phyloP scores from a whole-genome alignment of 1,140 invertebrate genomes.

The Potamilus streckersoni region DNA sequence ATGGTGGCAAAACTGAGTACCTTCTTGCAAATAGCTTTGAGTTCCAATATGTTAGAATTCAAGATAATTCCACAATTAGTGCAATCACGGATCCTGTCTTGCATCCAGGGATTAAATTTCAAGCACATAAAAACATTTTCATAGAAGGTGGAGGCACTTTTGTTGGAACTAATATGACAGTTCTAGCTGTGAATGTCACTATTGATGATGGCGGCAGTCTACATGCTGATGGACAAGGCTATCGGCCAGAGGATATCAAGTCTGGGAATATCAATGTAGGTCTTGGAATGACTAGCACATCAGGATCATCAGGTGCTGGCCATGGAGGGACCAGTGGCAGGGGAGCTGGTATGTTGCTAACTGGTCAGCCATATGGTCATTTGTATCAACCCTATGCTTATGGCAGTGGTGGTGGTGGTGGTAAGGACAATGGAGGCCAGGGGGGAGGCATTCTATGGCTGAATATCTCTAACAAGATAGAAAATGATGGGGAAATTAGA shows the following conservation, averaged over 20 bases:
- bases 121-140: slow-evolving; percentile 33
- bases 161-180: slow-evolving; percentile 43
- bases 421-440: slow-evolving; percentile 34
- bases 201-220: slow-evolving; percentile 55
- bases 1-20: slow-evolving; percentile 38
- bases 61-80: slow-evolving; percentile 49
- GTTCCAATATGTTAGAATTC: slow-evolving; percentile 46
- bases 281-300: slow-evolving; percentile 31
- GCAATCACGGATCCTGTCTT: slow-evolving; percentile 41
- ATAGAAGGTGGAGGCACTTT: slow-evolving; percentile 56
- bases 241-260: slow-evolving; percentile 33
- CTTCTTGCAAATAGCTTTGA: slow-evolving; percentile 27
- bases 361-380: slow-evolving; percentile 54
- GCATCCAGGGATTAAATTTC: slow-evolving; percentile 35
- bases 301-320: slow-evolving; percentile 51
- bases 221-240: slow-evolving; percentile 47
- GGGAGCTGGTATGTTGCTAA: slow-evolving; percentile 38
- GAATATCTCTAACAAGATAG: slow-evolving; percentile 38
- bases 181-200: slow-evolving; percentile 45
- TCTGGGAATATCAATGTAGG: slow-evolving; percentile 39
- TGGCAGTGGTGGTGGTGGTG: slow-evolving; percentile 55
- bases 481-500: slow-evolving; percentile 49
- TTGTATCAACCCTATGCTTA: slow-evolving; percentile 46
- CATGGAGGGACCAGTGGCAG: slow-evolving; percentile 54
- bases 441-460: slow-evolving; percentile 51